Base-by-base conservation (phyloP, 2,888 invertebrate genomes). In the Heliconius sara region DNA sequence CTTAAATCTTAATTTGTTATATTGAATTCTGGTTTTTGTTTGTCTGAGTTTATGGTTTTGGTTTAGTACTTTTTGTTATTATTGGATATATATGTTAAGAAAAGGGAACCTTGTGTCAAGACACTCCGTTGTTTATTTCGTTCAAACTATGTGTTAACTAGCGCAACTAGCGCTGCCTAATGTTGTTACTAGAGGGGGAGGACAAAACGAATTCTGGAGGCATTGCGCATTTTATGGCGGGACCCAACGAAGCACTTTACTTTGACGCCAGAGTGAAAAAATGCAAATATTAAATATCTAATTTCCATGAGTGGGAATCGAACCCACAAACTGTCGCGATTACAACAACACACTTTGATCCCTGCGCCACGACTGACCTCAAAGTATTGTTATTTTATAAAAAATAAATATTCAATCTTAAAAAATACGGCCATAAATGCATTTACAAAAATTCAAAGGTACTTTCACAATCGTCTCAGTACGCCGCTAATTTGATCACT, bases 1-100 rank as follows among this genome's bases (percentile, higher is more conserved):
- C 22, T 72, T 72, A 12, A 57, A 52, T 72, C 16, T 57, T 72
- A 47, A 72, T 47, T 52, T 52, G 25, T 70, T 25, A 47, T 27
- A 70, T n/a, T n/a, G 3, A 43, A 10, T 39, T 68, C 22, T 6
- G 22, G 25, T 43, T 70, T 68, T n/a, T 13, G 13, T 68, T 13
- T 43, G n/a, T 25, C 13, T 13, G 39, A 68, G 6, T 13, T 39
- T 25, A n/a, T 13, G 39, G 0, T 68, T 57, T 22, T 57, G 9
- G 9, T 57, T 19, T 57, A 57, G 22, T 57, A 19, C 22, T 57
- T 57, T 22, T 57, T 22, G 16, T 57, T 57, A 57, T 57, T 7
- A 57, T 6, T 57, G 6, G 19, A 57, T 22, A 57, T 57, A 22
- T 57, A 19, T 57, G 57, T 57, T 6, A 22, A 22, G 19, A 22